Evolutionary conservation across 1,140 invertebrate genomes (phyloP), one percentile per base, ranked within the genome.

Genomic region (Hyphantria cunea): DNA sequence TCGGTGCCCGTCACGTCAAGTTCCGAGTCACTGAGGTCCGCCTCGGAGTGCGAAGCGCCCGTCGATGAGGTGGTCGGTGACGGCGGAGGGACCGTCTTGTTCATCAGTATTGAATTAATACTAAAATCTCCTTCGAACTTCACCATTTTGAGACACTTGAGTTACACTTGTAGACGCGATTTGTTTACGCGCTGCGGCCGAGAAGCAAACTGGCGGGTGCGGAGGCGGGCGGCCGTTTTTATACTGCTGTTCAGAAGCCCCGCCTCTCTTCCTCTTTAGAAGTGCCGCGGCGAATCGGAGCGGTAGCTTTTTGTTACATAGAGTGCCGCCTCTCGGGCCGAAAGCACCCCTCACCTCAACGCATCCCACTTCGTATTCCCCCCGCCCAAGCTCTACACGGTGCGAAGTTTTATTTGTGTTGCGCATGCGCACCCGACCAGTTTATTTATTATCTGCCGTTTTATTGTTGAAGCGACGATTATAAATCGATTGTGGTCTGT

Each of bases 1-100:
- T 94, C 92, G 8, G 93, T 94, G 6, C 95, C 95, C 2, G 94
- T 96, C n/a, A 96, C 95, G 81, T 96, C 96, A 25, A 96, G 88
- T 47, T 96, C 95, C 0, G 92, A 93, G 70, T 95, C 94, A 49
- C 84, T 89, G 13, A 87, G 70, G 47, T 90, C 87, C 4, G 81
- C 72, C 54, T 90, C 87, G n/a, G 83, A 86, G 14, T 74, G 78
- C 14, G 80, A 79, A 6, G 82, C 77, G 15, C 61, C 76, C 10
- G 77, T 79, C 1, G 78, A 79, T 3, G 83, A 84, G n/a, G 83
- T 49, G 9, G 83, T 70, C 0, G 85, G 79, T 15, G 86, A 84
- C 17, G 84, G 74, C 54, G 86, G 84, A 34, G 84, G 70, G 34
- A 84, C 83, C 44, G 85, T 66, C 56, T 86, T 84, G 45, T 83